phyloP scores from a whole-genome alignment of 2,113 vertebrate genomes.

The Candoia aspera region DNA sequence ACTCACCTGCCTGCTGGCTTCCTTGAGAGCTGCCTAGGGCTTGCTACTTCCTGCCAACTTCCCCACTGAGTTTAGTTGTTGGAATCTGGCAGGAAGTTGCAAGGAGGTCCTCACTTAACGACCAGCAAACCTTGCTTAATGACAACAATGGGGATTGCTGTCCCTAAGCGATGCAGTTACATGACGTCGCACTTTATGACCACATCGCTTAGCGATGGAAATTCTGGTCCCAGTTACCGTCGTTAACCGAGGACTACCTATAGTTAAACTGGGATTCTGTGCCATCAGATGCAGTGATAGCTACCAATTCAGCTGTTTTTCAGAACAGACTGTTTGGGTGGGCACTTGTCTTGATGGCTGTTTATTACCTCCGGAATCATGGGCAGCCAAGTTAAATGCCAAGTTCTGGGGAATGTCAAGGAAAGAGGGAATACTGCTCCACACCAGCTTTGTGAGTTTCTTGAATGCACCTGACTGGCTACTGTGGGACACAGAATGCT shows the following conservation, averaged over 20 bases:
- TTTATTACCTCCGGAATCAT: not conserved
- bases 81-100: too few species aligned
- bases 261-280: not conserved
- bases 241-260: not conserved
- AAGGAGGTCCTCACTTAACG: not conserved
- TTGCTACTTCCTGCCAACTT: not conserved
- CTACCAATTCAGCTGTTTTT: not conserved
- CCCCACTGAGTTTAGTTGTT: not conserved
- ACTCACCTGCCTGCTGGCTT: rapidly evolving
- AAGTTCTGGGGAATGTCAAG: not conserved
- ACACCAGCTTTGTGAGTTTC: not conserved
- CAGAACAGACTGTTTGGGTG: not conserved
- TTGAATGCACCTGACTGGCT: not conserved
- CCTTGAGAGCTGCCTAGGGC: not conserved
- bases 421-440: not conserved
- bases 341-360: not conserved
- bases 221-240: not conserved
- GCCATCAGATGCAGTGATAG: not conserved
- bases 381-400: not conserved
- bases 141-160: not conserved
- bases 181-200: not conserved
- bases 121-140: not conserved
- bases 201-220: not conserved
- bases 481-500: not conserved
- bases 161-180: not conserved